Percentiles rank a stretch among this genome's conserved stretches.
phyloP scores from a whole-genome alignment of 1,140 invertebrate genomes.

The Mya arenaria region DNA sequence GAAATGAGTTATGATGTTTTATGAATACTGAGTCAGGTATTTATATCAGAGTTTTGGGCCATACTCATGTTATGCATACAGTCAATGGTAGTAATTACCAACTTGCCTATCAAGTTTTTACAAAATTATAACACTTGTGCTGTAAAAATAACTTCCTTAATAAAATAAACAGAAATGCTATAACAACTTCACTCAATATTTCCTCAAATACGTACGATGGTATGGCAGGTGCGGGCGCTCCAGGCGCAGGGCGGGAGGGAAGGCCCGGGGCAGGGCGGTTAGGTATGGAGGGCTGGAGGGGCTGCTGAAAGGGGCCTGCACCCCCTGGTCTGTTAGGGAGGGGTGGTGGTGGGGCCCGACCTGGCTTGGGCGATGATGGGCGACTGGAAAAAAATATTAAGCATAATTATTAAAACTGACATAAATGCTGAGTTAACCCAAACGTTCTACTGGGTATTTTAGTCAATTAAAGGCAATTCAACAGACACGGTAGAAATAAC shows the following conservation, averaged over 20 bases:
- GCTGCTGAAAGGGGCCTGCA: constrained; percentile 77
- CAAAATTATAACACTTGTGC: background rate
- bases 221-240: constrained; percentile 77
- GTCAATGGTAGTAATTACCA: background rate
- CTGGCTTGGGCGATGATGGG: constrained; percentile 82
- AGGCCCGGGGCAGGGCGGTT: constrained; percentile 81
- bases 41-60: background rate
- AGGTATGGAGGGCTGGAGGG: constrained; percentile 79
- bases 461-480: no score
- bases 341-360: constrained; percentile 71
- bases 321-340: constrained; percentile 81
- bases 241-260: constrained; percentile 76
- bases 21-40: background rate
- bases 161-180: background rate
- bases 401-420: no score
- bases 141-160: background rate
- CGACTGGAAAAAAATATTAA: no score
- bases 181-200: background rate
- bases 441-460: no score
- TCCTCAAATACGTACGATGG: constrained; percentile 68
- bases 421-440: no score
- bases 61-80: background rate
- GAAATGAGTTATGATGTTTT: no score
- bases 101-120: background rate
- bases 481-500: no score